Evolutionary conservation across 2,113 vertebrate species (phyloP), one percentile per base, ranked within the genome.

Genomic region (Catharus minimus): DNA sequence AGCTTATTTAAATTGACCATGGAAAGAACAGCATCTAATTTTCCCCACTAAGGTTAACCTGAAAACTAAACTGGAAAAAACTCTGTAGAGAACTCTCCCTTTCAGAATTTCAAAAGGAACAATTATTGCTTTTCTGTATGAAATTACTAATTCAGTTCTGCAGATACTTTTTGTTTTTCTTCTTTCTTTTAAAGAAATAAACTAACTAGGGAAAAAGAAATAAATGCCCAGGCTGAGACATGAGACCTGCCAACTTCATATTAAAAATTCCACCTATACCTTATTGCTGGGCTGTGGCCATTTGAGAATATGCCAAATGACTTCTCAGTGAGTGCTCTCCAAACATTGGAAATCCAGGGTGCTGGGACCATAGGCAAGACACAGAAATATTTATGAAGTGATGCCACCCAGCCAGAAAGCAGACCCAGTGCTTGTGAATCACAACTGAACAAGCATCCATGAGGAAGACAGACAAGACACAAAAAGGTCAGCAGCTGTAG

Each of bases 281-380:
- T 83, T 88, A 77, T 69, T 77, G 52, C 82, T 93, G 88, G 60
- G 43, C 27, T 77, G 43, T 0, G 1, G 72, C 76, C 86, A 81
- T 78, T 94, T 94, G 91, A 71, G 60, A 86, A 53, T 47, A 88
- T 23, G 89, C 91, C 95, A 95, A 95, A 81, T 23, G 24, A 83
- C 68, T 94, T 93, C 72, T 83, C 80, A 93, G 77, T 21, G 83
- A 93, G 27, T 0, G 0, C 20, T 94, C 81, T 78, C 49, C 79
- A 94, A 94, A 81, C 79, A 71, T 14, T 52, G 52, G 56, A 81
- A 93, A 90, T 64, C 17, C 64, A 76, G 17, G 17, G 47, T 61
- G 15, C 43, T 66, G 32, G 43, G 50, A 88, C 50, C 47, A 30
- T 39, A 46, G n/a, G 75, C 64, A 92, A 80, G 75, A 71, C 28